Conservation (phyloP, 2,113 vertebrate species). For the Phycodurus eques region DNA sequence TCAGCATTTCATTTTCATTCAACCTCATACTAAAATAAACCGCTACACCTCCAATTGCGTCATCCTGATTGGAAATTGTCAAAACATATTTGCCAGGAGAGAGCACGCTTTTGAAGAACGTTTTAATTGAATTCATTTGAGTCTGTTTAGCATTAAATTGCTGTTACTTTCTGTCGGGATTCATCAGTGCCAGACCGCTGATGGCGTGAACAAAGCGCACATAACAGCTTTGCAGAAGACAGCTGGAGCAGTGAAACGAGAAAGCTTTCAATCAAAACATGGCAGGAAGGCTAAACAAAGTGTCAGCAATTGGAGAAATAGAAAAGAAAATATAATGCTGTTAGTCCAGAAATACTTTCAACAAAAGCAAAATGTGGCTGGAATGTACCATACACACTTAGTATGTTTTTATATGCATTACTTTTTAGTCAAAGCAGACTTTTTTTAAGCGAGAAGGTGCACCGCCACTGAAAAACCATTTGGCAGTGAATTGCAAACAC, state of each 20-base stretch:
- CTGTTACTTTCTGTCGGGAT: conserved; percentile 15
- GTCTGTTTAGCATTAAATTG: conserved; percentile 21
- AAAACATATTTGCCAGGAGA: conserved; percentile 17
- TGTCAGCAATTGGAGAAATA: conserved; percentile 40
- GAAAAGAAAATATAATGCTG: conserved; percentile 14
- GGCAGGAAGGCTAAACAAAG: conserved; percentile 41
- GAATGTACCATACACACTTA: conserved; percentile 32
- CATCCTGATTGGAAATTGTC: conserved; percentile 10
- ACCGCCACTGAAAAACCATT: conserved; percentile 28
- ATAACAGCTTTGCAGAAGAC: conserved; percentile 16
- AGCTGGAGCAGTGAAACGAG: conserved; percentile 23
- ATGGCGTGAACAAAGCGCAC: conserved; percentile 34
- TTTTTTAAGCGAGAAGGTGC: conserved; percentile 30
- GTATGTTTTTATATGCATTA: conserved; percentile 54
- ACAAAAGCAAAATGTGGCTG: conserved; percentile 48
- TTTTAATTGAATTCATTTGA: conserved; percentile 24
- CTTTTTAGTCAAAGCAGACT: conserved; percentile 49
- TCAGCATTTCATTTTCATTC: not conserved
- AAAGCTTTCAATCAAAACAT: conserved; percentile 37
- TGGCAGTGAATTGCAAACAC: conserved; percentile 59
- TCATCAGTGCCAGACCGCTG: conserved; percentile 34
- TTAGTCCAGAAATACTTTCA: conserved; percentile 38
- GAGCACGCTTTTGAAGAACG: conserved; percentile 5
- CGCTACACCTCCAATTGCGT: no score
- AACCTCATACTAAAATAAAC: not conserved